Conservation (phyloP, 2,113 vertebrate species). For the Albula goreensis region DNA sequence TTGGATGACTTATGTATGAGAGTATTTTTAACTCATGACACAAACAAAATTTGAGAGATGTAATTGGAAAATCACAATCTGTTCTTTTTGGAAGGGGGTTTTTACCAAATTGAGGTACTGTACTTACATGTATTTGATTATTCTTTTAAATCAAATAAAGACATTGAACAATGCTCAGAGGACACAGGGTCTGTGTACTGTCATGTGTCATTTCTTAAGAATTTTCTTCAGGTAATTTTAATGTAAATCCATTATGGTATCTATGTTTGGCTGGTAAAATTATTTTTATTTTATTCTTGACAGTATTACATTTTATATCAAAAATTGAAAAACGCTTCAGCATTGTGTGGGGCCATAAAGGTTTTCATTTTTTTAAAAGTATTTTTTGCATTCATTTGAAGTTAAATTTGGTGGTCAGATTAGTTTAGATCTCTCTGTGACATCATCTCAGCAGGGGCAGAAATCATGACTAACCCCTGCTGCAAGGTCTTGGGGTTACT, state of each 20-base stretch:
- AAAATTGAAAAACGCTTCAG: not conserved
- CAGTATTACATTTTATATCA: not conserved
- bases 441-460: not conserved
- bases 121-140: not conserved
- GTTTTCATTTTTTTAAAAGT: no score
- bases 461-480: conserved; percentile 24
- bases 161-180: not conserved
- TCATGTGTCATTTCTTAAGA: not conserved
- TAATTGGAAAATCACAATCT: no score
- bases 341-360: not conserved
- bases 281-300: not conserved
- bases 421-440: not conserved
- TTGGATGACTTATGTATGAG: not conserved
- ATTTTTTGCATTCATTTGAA: not conserved
- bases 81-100: no score
- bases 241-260: no score
- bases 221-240: not conserved
- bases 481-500: conserved; percentile 64
- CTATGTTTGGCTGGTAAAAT: not conserved
- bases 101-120: no score
- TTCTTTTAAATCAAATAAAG: not conserved
- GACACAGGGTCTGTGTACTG: not conserved
- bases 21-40: no score
- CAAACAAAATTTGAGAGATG: no score
- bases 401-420: not conserved